Conservation (phyloP, 2,113 vertebrate species). For the Xenopus tropicalis region UCB_Xtro_10.0 CM004448.2:46316001-46316500, state of each 20-base stretch:
- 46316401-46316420: neutral
- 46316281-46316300: slow-evolving; percentile 63
- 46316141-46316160: slow-evolving; percentile 63
- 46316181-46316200: slow-evolving; percentile 69
- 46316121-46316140: slow-evolving; percentile 73
- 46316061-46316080: slow-evolving; percentile 76
- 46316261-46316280: slow-evolving; percentile 70
- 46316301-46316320: slow-evolving; percentile 60
- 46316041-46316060: slow-evolving; percentile 73
- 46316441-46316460: neutral
- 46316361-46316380: slow-evolving; percentile 44
- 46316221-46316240: slow-evolving; percentile 74
- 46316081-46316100: slow-evolving; percentile 76
- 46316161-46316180: slow-evolving; percentile 54
- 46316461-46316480: too few relatives aligned
- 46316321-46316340: slow-evolving; percentile 58
- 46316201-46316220: slow-evolving; percentile 65
- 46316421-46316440: neutral
- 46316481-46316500: too few relatives aligned
- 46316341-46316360: slow-evolving; percentile 58
- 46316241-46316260: slow-evolving; percentile 64
- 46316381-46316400: slow-evolving; percentile 1
- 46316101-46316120: slow-evolving; percentile 76
- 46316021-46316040: slow-evolving; percentile 58
- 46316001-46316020: too few relatives aligned